Conservation (phyloP, 2,888 invertebrate species). For the Abrostola tripartita region DNA sequence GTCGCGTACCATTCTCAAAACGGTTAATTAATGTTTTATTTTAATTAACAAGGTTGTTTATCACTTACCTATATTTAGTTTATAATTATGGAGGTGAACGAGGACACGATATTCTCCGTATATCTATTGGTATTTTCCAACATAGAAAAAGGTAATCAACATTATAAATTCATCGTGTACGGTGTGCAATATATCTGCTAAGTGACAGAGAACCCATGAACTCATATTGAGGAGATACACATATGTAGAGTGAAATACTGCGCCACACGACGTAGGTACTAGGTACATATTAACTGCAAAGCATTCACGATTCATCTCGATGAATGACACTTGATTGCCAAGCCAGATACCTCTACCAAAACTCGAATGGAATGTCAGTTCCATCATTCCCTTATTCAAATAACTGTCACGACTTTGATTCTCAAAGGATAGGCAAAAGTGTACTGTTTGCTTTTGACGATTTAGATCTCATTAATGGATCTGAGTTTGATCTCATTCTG, state of each 20-base stretch:
- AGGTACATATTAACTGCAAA: slow-evolving; percentile 30
- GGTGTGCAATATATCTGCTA: not conserved
- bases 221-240: not conserved
- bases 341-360: slow-evolving; percentile 12
- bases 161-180: too few species aligned
- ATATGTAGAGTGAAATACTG: not conserved
- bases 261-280: slow-evolving; percentile 11
- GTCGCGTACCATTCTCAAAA: too few species aligned
- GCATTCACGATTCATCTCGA: slow-evolving; percentile 34
- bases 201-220: not conserved
- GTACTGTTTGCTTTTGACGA: slow-evolving; percentile 4
- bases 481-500: not conserved
- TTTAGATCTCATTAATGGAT: not conserved
- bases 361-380: slow-evolving; percentile 39
- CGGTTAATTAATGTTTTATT: too few species aligned
- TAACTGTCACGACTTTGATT: slow-evolving; percentile 8
- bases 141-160: too few species aligned
- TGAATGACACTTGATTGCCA: slow-evolving; percentile 50
- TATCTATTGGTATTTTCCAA: too few species aligned
- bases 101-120: too few species aligned
- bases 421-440: slow-evolving; percentile 9
- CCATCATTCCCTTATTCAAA: slow-evolving; percentile 21
- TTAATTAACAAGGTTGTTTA: too few species aligned
- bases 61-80: too few species aligned
- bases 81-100: too few species aligned